phyloP scores from a whole-genome alignment of 2,113 vertebrate species.

The Vombatus ursinus region DNA sequence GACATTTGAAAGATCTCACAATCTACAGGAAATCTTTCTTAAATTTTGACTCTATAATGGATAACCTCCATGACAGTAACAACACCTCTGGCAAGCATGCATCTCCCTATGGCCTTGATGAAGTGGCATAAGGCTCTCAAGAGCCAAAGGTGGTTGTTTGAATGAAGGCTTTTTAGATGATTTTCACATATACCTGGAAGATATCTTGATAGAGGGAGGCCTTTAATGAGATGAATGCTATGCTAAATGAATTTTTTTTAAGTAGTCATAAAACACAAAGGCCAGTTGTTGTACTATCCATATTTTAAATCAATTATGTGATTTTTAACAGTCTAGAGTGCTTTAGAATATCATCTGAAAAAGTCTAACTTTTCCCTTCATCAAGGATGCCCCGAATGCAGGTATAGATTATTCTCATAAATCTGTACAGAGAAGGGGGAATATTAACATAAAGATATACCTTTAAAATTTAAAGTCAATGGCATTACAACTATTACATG shows the following conservation, averaged over 20 bases:
- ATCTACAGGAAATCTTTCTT: neutral
- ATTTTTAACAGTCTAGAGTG: neutral
- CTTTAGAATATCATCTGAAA: neutral
- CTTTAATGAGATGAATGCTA: neutral
- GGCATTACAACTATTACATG: slow-evolving; percentile 29
- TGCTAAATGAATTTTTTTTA: neutral
- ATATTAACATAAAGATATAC: slow-evolving; percentile 46
- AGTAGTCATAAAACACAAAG: neutral
- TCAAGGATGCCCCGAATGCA: neutral
- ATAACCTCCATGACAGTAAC: neutral
- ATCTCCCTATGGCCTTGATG: neutral
- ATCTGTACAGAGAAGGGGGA: slow-evolving; percentile 40
- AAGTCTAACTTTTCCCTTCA: neutral
- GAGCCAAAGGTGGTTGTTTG: neutral
- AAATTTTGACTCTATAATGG: neutral
- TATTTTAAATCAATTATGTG: neutral
- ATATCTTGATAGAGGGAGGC: neutral
- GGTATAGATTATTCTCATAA: neutral
- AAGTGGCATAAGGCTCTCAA: too few species aligned
- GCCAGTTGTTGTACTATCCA: neutral
- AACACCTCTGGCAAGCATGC: neutral
- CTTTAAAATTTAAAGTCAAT: slow-evolving; percentile 45
- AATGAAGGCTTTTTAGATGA: neutral
- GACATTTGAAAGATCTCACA: neutral
- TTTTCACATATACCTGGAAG: neutral